Conservation (phyloP, 2,113 vertebrate species). For the Atherinomorus stipes region DNA sequence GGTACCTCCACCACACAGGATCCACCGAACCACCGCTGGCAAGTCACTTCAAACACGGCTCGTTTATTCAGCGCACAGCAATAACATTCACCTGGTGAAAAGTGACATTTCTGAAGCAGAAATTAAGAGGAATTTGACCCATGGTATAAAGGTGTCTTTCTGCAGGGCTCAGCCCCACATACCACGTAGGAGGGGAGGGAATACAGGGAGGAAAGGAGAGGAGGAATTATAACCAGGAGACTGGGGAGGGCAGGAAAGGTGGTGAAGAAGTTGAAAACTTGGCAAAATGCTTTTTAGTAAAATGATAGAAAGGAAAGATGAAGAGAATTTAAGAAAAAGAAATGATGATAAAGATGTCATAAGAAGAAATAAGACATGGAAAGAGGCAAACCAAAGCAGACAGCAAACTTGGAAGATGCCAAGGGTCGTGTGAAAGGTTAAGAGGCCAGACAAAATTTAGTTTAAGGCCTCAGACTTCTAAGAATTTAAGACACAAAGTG, state of each 20-base stretch:
- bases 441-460: background rate
- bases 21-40: constrained; percentile 31
- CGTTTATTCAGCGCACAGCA: constrained; percentile 45
- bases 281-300: constrained; percentile 13
- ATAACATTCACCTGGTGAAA: constrained; percentile 64
- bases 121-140: constrained; percentile 62
- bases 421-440: background rate
- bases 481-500: background rate
- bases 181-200: constrained; percentile 16
- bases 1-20: constrained; percentile 46
- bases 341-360: constrained; percentile 7
- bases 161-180: constrained; percentile 33
- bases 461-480: background rate
- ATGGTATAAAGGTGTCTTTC: constrained; percentile 71
- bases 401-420: background rate
- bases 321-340: background rate
- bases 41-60: constrained; percentile 58
- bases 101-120: constrained; percentile 47
- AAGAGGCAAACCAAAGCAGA: background rate
- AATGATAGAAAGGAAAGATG: background rate
- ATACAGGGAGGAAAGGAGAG: background rate
- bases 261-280: background rate
- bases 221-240: constrained; percentile 42
- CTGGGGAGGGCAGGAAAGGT: constrained; percentile 37
- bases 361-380: background rate